Conservation (phyloP, 2,113 vertebrate genomes). For the Pantherophis guttatus region DNA sequence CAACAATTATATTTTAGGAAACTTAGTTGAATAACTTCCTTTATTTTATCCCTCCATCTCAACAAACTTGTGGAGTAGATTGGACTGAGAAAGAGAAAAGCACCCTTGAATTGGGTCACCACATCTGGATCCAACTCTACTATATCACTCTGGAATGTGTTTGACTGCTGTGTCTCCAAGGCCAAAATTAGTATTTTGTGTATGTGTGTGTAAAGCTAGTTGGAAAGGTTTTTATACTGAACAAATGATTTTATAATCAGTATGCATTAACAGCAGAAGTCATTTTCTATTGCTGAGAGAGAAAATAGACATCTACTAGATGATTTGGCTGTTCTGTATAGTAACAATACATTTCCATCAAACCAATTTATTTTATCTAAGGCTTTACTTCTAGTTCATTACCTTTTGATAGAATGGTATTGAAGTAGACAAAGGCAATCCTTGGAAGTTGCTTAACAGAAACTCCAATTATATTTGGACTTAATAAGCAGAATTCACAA, state of each 20-base stretch:
- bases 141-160: background rate
- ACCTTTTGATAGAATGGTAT: conserved; percentile 43
- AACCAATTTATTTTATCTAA: conserved; percentile 53
- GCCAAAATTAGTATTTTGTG: conserved; percentile 26
- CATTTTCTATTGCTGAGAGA: conserved; percentile 44
- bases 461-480: conserved; percentile 24
- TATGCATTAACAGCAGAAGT: conserved; percentile 54
- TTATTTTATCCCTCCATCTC: too few relatives aligned
- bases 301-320: conserved; percentile 50
- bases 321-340: conserved; percentile 42
- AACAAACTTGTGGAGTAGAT: background rate
- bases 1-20: background rate
- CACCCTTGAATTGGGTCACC: background rate
- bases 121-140: background rate
- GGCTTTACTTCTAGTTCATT: conserved; percentile 50
- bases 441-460: conserved; percentile 41
- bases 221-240: conserved; percentile 34
- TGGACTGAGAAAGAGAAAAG: background rate
- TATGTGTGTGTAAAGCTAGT: conserved; percentile 36
- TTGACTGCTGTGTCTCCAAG: background rate
- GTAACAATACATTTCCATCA: conserved; percentile 42
- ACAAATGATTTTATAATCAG: conserved; percentile 30
- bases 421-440: conserved; percentile 30
- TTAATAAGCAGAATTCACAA: conserved; percentile 34
- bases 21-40: background rate